phyloP scores from a whole-genome alignment of 1,140 invertebrate genomes.

The Tenebrio molitor region DNA sequence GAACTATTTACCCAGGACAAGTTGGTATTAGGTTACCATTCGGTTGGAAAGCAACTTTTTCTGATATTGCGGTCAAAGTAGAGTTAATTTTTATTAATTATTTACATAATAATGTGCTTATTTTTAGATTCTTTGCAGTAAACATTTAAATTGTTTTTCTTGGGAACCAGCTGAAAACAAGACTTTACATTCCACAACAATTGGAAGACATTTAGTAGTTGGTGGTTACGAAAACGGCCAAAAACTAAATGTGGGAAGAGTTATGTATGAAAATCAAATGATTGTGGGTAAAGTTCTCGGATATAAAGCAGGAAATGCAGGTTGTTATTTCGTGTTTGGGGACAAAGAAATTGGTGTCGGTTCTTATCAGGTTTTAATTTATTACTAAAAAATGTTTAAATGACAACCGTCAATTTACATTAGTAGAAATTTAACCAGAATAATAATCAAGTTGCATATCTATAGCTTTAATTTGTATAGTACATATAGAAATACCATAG shows the following conservation, averaged over 20 bases:
- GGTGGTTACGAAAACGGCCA: constrained; percentile 26
- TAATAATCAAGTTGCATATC: too few species aligned
- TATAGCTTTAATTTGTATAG: too few species aligned
- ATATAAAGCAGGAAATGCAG: background rate
- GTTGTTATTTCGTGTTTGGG: background rate
- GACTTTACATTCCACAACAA: constrained; percentile 1
- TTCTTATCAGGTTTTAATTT: background rate
- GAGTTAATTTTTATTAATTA: too few species aligned
- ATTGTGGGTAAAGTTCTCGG: constrained; percentile 4
- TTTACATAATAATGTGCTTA: background rate
- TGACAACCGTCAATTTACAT: too few species aligned
- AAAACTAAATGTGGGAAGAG: constrained; percentile 12
- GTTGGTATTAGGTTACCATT: background rate
- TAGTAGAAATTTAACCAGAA: too few species aligned
- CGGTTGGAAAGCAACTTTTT: background rate
- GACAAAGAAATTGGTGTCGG: background rate
- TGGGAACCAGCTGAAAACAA: constrained; percentile 3
- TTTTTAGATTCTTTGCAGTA: constrained; percentile 38
- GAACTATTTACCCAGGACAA: constrained; percentile 4
- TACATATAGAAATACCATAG: too few species aligned
- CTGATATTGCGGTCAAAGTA: background rate
- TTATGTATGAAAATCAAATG: background rate
- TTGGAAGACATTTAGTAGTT: constrained; percentile 18
- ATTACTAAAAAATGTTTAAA: background rate
- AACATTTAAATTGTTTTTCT: background rate